Conservation (phyloP, 1,140 invertebrate species). For the Drosophila ananassae region DNA sequence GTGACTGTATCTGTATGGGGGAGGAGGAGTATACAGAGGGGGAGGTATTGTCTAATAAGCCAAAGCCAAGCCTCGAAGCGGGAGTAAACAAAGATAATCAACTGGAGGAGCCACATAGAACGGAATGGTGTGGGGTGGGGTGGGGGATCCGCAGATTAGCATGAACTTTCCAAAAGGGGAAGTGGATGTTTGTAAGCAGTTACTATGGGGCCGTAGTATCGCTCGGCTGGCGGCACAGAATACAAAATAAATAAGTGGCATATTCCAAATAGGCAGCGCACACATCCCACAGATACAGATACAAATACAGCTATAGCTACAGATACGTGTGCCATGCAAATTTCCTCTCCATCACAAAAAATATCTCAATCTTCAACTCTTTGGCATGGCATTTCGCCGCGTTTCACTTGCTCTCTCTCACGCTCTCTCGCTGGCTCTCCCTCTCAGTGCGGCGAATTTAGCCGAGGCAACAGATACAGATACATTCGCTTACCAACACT, state of each 20-base stretch:
- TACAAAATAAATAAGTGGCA: constrained; percentile 52
- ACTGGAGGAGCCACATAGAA: constrained; percentile 7
- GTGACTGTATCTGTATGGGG: constrained; percentile 50
- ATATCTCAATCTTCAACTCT: constrained; percentile 51
- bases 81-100: constrained; percentile 48
- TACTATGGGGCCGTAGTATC: constrained; percentile 51
- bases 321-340: constrained; percentile 38
- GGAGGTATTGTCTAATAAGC: background rate
- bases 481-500: constrained; percentile 18
- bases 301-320: constrained; percentile 12
- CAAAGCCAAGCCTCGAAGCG: constrained; percentile 5
- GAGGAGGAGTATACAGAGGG: no score
- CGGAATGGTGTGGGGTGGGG: constrained; percentile 20
- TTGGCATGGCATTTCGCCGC: constrained; percentile 11
- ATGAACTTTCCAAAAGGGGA: constrained; percentile 65
- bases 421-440: background rate
- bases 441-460: constrained; percentile 39
- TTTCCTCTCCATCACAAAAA: constrained; percentile 23
- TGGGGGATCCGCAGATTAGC: constrained; percentile 55
- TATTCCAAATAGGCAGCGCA: constrained; percentile 34
- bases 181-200: constrained; percentile 33
- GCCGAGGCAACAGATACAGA: constrained; percentile 21
- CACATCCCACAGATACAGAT: constrained; percentile 20
- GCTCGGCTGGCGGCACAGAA: constrained; percentile 18
- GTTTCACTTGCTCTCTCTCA: background rate